These are phyloP conservation scores for Boulengeromyrus knoepffleri DNA, from an alignment of 2,113 vertebrate genomes.

Conservation along the genomic window DNA sequence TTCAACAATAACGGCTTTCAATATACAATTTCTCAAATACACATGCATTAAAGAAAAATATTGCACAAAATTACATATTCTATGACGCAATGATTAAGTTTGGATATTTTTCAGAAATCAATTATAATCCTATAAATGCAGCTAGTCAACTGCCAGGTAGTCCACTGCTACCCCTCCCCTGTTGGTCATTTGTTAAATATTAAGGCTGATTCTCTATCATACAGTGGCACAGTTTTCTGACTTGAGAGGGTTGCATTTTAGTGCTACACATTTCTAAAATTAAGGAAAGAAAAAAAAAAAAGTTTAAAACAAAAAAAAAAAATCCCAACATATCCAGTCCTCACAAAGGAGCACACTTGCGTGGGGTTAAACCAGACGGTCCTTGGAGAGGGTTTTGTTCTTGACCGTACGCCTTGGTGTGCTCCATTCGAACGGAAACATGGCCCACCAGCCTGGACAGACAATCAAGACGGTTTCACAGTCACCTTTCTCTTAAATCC, in stretches of 20 bases:
- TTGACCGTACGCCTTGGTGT: conserved; percentile 25
- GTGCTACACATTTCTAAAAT: conserved; percentile 38
- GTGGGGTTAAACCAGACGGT: conserved; percentile 32
- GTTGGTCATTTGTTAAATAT: conserved; percentile 45
- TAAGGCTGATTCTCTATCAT: conserved; percentile 61
- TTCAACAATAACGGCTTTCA: conserved; percentile 68
- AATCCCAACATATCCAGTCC: conserved; percentile 3
- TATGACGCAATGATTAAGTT: conserved; percentile 54
- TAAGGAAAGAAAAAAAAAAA: neutral
- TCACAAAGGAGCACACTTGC: conserved; percentile 11
- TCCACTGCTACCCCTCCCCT: conserved; percentile 43
- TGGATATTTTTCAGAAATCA: conserved; percentile 44
- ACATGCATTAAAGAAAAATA: conserved; percentile 90
- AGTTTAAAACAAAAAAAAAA: neutral
- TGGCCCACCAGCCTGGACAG: neutral
- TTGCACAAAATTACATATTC: conserved; percentile 85
- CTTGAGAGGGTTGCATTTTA: conserved; percentile 42
- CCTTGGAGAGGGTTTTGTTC: conserved; percentile 51
- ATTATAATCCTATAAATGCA: conserved; percentile 34
- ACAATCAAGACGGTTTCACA: neutral
- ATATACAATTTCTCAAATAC: conserved; percentile 78
- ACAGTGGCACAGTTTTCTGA: conserved; percentile 53
- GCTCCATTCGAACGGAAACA: conserved; percentile 8
- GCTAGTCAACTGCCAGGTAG: conserved; percentile 28
- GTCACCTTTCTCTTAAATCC: neutral